phyloP scores from a whole-genome alignment of 2,797 vertebrate species.

The Galagoides demidoff region DNA sequence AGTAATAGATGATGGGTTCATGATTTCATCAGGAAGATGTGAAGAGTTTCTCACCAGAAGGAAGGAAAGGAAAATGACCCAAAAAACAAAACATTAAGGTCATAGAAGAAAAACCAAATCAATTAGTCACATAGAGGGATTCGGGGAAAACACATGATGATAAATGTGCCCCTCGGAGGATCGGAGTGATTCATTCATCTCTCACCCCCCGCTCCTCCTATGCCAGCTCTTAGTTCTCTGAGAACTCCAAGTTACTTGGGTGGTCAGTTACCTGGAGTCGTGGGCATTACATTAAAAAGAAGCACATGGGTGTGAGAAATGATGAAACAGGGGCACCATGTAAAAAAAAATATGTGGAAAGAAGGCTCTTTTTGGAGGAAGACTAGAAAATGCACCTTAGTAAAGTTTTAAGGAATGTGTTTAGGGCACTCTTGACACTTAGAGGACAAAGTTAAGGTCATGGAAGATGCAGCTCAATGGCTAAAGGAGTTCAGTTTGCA shows the following conservation, averaged over 20 bases:
- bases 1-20: neutral
- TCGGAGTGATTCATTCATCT: rapidly evolving
- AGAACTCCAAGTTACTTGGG: no score
- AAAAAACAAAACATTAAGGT: neutral
- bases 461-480: neutral
- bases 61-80: neutral
- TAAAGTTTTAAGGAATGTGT: neutral
- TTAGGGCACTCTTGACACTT: neutral
- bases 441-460: neutral
- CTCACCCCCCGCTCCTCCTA: neutral
- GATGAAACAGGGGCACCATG: neutral
- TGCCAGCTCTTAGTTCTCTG: neutral
- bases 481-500: neutral
- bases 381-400: neutral
- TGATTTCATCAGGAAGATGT: neutral
- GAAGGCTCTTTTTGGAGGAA: neutral
- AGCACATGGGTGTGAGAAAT: neutral
- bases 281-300: neutral
- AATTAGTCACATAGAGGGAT: neutral
- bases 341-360: neutral
- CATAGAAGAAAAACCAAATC: neutral
- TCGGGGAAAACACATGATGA: neutral
- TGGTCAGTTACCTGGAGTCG: rapidly evolving
- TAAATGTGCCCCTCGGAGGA: neutral
- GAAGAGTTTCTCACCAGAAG: neutral